phyloP scores from a whole-genome alignment of 1,140 invertebrate genomes.

The Micrasema longulum region DNA sequence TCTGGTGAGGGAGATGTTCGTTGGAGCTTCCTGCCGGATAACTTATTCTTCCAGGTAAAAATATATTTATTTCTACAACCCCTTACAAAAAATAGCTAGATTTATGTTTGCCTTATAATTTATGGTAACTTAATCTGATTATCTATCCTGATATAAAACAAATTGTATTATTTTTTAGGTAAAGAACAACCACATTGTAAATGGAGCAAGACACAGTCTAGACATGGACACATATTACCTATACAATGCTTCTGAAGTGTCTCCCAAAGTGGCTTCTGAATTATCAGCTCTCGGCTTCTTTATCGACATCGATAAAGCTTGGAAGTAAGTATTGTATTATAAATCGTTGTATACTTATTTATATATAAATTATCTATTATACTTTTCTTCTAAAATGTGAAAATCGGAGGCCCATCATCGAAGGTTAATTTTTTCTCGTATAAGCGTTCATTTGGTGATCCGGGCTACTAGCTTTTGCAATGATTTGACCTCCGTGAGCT shows the following conservation, averaged over 20 bases:
- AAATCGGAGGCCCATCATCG: no score
- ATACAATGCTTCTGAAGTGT: slow-evolving; percentile 56
- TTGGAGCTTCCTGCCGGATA: slow-evolving; percentile 64
- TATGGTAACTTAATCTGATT: slow-evolving; percentile 1
- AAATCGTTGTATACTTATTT: no score
- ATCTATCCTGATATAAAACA: background rate
- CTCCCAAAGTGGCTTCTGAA: slow-evolving; percentile 57
- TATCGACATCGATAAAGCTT: slow-evolving; percentile 63
- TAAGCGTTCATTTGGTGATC: no score
- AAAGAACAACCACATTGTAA: slow-evolving; percentile 60
- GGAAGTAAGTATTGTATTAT: slow-evolving; percentile 65
- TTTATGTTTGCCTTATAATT: background rate
- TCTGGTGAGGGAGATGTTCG: slow-evolving; percentile 63
- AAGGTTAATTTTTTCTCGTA: no score
- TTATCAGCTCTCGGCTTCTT: slow-evolving; percentile 58
- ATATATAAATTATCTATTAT: no score
- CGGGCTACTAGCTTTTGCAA: no score
- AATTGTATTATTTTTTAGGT: slow-evolving; percentile 55
- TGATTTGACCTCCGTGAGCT: no score
- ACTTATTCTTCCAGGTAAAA: slow-evolving; percentile 62
- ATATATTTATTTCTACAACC: background rate
- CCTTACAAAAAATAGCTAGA: background rate
- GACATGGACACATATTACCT: slow-evolving; percentile 64
- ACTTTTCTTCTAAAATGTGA: no score
- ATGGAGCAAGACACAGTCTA: slow-evolving; percentile 58